A percentile compares a stretch with the other conserved stretches of the same genome.
These are phyloP conservation scores for Peromyscus melanophrys DNA, from an alignment of 2,797 vertebrate genomes.

Conservation along the genomic window DNA sequence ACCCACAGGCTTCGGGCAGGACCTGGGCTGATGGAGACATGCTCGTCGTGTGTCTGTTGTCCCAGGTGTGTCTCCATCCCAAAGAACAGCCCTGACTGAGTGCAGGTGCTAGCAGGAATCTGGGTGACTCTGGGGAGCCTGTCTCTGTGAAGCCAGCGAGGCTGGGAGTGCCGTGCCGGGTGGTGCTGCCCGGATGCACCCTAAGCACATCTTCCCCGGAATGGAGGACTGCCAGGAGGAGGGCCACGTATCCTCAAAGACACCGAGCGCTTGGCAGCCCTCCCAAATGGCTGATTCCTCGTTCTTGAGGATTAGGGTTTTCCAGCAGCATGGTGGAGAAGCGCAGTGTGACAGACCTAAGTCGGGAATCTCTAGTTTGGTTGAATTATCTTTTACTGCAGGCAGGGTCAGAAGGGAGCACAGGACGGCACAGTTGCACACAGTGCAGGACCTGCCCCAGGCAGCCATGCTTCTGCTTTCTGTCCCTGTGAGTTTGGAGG, in stretches of 20 bases:
- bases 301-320: not conserved
- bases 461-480: not conserved
- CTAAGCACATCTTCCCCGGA: not conserved
- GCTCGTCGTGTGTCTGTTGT: not conserved
- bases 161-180: not conserved
- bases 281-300: not conserved
- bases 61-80: not conserved
- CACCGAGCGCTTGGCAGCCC: not conserved
- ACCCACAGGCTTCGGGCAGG: not conserved
- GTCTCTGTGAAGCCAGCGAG: not conserved
- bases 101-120: not conserved
- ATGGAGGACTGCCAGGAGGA: conserved; percentile 7
- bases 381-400: not conserved
- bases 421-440: not conserved
- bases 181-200: not conserved
- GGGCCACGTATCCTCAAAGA: conserved; percentile 9
- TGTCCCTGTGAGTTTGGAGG: not conserved
- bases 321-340: not conserved
- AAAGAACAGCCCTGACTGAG: not conserved
- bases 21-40: too few relatives aligned
- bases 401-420: not conserved
- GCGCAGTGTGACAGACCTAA: not conserved
- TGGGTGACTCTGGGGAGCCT: not conserved
- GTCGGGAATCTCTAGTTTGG: not conserved
- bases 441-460: not conserved